phyloP scores from a whole-genome alignment of 1,140 invertebrate genomes.

The Contarinia nasturtii region DNA sequence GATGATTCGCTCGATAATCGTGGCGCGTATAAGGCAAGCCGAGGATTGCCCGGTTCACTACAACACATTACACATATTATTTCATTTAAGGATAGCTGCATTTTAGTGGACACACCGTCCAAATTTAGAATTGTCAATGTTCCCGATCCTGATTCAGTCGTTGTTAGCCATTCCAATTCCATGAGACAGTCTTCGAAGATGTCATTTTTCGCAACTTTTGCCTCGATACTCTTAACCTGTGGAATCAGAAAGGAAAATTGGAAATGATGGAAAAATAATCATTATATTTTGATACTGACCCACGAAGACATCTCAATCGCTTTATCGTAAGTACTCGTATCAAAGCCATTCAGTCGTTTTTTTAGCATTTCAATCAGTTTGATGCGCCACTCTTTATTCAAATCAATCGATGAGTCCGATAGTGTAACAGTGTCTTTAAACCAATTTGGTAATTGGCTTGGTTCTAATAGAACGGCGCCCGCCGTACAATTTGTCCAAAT shows the following conservation, averaged over 20 bases:
- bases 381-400: slow-evolving; percentile 53
- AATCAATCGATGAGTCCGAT: slow-evolving; percentile 34
- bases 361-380: slow-evolving; percentile 50
- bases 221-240: slow-evolving; percentile 59
- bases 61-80: slow-evolving; percentile 52
- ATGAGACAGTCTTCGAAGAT: slow-evolving; percentile 53
- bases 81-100: slow-evolving; percentile 31
- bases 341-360: slow-evolving; percentile 27
- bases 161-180: slow-evolving; percentile 58
- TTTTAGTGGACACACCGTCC: slow-evolving; percentile 50
- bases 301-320: slow-evolving; percentile 68
- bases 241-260: too few species aligned
- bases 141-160: slow-evolving; percentile 32
- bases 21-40: slow-evolving; percentile 49
- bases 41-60: slow-evolving; percentile 54
- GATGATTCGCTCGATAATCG: slow-evolving; percentile 28
- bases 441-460: slow-evolving; percentile 54
- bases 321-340: slow-evolving; percentile 40
- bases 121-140: slow-evolving; percentile 57
- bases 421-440: slow-evolving; percentile 27
- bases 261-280: too few species aligned
- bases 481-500: slow-evolving; percentile 60
- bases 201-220: slow-evolving; percentile 38
- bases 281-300: too few species aligned
- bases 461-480: slow-evolving; percentile 54